Conservation (phyloP, 2,113 vertebrate species). For the Cyanocitta stelleri region DNA sequence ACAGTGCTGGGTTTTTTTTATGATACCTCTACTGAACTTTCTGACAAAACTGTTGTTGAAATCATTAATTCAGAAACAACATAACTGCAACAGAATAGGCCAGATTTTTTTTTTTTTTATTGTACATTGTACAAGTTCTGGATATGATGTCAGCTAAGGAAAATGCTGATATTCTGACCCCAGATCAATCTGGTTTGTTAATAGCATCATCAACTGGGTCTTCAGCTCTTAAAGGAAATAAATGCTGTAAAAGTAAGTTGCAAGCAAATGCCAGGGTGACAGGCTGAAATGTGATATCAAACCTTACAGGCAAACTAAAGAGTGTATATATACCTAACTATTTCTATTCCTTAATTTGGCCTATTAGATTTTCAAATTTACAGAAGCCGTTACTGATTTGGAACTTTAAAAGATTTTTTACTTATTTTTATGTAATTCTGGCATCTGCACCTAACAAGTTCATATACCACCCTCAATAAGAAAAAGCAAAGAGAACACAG, state of each 20-base stretch:
- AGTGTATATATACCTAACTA: not conserved
- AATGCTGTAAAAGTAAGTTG: not conserved
- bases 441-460: not conserved
- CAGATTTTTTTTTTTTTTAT: not conserved
- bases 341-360: not conserved
- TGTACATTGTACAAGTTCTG: not conserved
- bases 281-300: not conserved
- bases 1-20: not conserved
- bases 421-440: not conserved
- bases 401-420: not conserved
- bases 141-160: not conserved
- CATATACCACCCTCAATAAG: not conserved
- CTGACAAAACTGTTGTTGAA: not conserved
- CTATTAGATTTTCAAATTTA: not conserved
- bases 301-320: not conserved
- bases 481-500: slow-evolving; percentile 12
- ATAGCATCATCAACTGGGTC: not conserved
- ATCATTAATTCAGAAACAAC: not conserved
- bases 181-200: not conserved
- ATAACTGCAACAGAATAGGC: not conserved
- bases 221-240: not conserved
- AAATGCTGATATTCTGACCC: not conserved
- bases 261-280: not conserved
- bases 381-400: not conserved
- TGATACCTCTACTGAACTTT: not conserved